Percentiles rank a stretch among this genome's conserved stretches.
Evolutionary conservation across 2,888 invertebrate species (phyloP).

Genomic region (Drosophila paranaensis): DNA sequence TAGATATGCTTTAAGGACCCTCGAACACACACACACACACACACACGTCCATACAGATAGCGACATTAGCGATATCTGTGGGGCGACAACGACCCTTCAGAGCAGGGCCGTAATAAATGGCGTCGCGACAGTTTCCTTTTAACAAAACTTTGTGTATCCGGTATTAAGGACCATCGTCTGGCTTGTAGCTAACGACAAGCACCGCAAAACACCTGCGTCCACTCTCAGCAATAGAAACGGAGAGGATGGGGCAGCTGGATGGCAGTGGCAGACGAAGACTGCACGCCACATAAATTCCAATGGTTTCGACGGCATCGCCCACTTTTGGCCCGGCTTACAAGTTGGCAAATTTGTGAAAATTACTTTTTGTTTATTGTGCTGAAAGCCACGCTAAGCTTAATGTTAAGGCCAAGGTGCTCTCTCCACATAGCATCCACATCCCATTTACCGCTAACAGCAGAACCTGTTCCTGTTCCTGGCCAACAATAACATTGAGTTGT

Average conservation of each 20-base stretch:
- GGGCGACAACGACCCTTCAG: constrained; percentile 79
- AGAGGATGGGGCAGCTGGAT: constrained; percentile 2
- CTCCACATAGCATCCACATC: constrained; percentile 41
- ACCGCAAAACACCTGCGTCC: constrained; percentile 80
- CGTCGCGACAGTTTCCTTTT: constrained; percentile 83
- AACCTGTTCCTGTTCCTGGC: constrained; percentile 15
- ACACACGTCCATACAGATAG: constrained; percentile 30
- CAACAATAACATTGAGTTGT: constrained; percentile 69
- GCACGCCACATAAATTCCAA: constrained; percentile 83
- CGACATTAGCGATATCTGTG: constrained; percentile 70
- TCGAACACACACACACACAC: constrained; percentile 35
- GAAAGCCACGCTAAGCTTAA: constrained; percentile 73
- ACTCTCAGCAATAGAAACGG: constrained; percentile 58
- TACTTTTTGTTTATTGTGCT: constrained; percentile 83
- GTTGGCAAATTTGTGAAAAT: constrained; percentile 84
- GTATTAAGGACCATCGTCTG: constrained; percentile 76
- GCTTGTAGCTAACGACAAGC: constrained; percentile 52
- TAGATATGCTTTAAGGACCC: constrained; percentile 49
- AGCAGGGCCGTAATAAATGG: constrained; percentile 81
- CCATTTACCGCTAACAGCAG: constrained; percentile 15
- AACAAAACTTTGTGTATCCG: constrained; percentile 74
- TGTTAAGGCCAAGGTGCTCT: constrained; percentile 71
- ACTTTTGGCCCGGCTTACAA: constrained; percentile 77
- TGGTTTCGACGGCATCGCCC: constrained; percentile 64
- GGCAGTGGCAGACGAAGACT: constrained; percentile 25